Conservation (phyloP, 2,888 invertebrate genomes). For the Leptogaster cylindrica region DNA sequence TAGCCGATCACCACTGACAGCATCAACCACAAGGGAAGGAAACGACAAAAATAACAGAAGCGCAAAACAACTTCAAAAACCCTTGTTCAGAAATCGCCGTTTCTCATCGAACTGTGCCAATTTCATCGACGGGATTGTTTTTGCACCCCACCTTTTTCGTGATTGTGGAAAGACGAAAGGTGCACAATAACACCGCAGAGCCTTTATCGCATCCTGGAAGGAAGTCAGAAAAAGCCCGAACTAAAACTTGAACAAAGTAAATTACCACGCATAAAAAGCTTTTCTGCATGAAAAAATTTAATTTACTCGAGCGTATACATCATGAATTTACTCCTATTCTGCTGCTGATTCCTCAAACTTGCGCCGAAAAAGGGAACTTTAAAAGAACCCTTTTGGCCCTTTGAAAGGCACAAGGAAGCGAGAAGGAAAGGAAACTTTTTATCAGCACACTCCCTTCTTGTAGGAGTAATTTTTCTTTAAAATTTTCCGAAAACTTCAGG, state of each 20-base stretch:
- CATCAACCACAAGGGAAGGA: too few relatives aligned
- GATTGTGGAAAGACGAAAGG: slow-evolving; percentile 4
- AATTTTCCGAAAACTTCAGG: slow-evolving; percentile 32
- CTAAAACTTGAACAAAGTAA: not conserved
- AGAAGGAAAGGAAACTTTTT: not conserved
- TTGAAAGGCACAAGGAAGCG: not conserved
- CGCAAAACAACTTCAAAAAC: too few relatives aligned
- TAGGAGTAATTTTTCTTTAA: slow-evolving; percentile 24
- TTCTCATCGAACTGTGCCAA: too few relatives aligned
- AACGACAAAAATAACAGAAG: too few relatives aligned
- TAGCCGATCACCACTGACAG: too few relatives aligned
- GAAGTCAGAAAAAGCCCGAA: too few relatives aligned
- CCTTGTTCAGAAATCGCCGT: too few relatives aligned
- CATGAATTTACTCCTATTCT: slow-evolving; percentile 10
- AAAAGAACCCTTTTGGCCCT: not conserved
- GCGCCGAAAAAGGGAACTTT: slow-evolving; percentile 4
- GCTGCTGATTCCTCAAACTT: slow-evolving; percentile 1
- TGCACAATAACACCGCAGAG: not conserved
- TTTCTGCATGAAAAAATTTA: slow-evolving; percentile 21
- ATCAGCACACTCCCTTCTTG: slow-evolving; percentile 26
- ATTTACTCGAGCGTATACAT: slow-evolving; percentile 13
- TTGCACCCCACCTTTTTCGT: too few relatives aligned
- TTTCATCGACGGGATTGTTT: too few relatives aligned
- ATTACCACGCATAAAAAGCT: not conserved
- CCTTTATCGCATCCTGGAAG: too few relatives aligned